Base-by-base conservation (phyloP, 2,888 invertebrate genomes). In the Caenorhabditis zanzibari region DNA sequence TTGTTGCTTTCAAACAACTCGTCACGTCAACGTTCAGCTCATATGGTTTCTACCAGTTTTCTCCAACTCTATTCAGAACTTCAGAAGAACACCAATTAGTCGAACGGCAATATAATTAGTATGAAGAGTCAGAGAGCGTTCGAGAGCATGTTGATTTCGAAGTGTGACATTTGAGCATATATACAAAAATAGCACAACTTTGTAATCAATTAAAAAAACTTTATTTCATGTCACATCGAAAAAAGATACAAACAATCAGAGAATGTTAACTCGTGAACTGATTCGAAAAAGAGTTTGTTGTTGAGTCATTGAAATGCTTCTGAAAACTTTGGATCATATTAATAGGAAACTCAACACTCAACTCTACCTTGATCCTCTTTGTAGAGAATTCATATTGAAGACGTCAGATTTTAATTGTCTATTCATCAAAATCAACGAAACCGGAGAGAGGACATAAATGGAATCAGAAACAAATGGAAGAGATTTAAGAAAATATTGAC, bases 341-440 rank as follows among this genome's bases (percentile, higher is more conserved):
- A 41, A 41, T 7, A 16, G 16, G 16, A 4, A 14, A 7, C 7
- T 32, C 32, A 61, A 5, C 9, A 26, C n/a, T n/a, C n/a, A n/a
- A n/a, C n/a, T n/a, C n/a, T 44, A 63, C 63, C 63, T 44, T 5
- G 63, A 63, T 44, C 24, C 44, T n/a, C 24, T 47, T 7, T 14
- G 19, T 5, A 54, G n/a, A 16, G 44, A 10, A 3, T 54, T 26
- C n/a, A 41, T 52, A 14, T 41, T 22, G 9, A 75, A 75, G 12
- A 75, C 32, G 32, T 66, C 75, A 1, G 22, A 22, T 22, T 54
- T 41, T 3, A 75, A n/a, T 24, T 58, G 44, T 19, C 47, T 19
- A 32, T 66, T 75, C 66, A 56, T 75, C 16, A 66, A 54, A 26
- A 75, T 47, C 32, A 75, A 35, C 0, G 58, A 66, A 22, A 75